These are phyloP conservation scores for Muscidifurax raptorellus DNA, from an alignment of 1,140 invertebrate species.

Conservation along the genomic window DNA sequence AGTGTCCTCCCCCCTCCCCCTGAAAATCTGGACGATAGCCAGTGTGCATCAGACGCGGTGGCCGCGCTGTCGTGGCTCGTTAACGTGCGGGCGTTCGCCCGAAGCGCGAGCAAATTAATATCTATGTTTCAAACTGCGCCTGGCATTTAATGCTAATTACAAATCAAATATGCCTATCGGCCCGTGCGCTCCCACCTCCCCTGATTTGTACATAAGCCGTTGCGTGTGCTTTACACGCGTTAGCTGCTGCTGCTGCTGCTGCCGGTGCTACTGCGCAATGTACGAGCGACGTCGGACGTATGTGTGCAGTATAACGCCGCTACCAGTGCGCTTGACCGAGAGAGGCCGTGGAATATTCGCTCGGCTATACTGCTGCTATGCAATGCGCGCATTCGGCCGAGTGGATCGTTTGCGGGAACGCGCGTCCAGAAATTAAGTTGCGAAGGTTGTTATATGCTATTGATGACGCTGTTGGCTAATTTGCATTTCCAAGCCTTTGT, in stretches of 20 bases:
- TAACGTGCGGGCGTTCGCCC: slow-evolving; percentile 4
- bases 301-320: slow-evolving; percentile 12
- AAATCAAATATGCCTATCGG: slow-evolving; percentile 63
- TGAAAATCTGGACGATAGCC: slow-evolving; percentile 36
- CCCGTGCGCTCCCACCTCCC: slow-evolving; percentile 42
- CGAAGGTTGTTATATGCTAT: background rate
- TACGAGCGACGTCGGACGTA: background rate
- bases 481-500: background rate
- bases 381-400: background rate
- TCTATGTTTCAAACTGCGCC: slow-evolving; percentile 58
- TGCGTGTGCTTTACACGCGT: slow-evolving; percentile 58
- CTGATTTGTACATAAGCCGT: slow-evolving; percentile 56
- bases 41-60: background rate
- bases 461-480: background rate
- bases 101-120: slow-evolving; percentile 59
- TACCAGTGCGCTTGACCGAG: background rate
- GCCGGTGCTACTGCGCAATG: too few relatives aligned
- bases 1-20: background rate
- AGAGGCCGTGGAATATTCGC: background rate
- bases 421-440: background rate
- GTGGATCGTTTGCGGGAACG: background rate
- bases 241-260: slow-evolving; percentile 48
- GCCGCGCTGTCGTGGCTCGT: background rate
- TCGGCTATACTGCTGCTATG: background rate
- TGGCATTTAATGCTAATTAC: slow-evolving; percentile 67